phyloP scores from a whole-genome alignment of 2,888 invertebrate genomes.

The Orgyia antiqua region DNA sequence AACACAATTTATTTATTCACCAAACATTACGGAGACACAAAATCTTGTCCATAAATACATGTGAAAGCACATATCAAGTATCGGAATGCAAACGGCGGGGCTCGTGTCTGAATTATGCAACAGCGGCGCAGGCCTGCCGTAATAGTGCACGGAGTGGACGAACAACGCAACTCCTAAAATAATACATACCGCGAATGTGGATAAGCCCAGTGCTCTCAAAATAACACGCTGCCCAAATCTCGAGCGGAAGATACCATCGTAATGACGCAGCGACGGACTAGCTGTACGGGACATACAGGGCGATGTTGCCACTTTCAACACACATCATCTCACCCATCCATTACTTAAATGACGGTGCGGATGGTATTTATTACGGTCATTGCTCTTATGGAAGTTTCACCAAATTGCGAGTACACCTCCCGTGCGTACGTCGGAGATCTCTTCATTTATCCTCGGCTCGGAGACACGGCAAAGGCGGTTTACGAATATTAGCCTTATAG shows the following conservation, averaged over 20 bases:
- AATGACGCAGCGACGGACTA: constrained; percentile 2
- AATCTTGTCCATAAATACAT: constrained; percentile 79
- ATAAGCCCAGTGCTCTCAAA: constrained; percentile 29
- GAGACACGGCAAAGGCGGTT: constrained; percentile 51
- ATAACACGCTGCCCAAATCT: constrained; percentile 40
- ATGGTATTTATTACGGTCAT: constrained; percentile 51
- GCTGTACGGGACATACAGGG: constrained; percentile 4
- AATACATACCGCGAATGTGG: constrained; percentile 42
- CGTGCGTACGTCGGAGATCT: constrained; percentile 34
- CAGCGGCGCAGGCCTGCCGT: constrained; percentile 54
- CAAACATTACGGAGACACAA: constrained; percentile 77
- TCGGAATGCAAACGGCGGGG: constrained; percentile 75
- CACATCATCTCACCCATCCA: constrained; percentile 41
- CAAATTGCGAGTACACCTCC: constrained; percentile 37
- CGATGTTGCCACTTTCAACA: constrained; percentile 7
- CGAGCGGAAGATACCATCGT: constrained; percentile 9
- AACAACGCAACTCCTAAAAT: constrained; percentile 61
- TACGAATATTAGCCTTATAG: constrained; percentile 57
- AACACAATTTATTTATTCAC: constrained; percentile 76
- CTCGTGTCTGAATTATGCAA: constrained; percentile 77
- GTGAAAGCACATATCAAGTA: constrained; percentile 78
- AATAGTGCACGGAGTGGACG: constrained; percentile 62
- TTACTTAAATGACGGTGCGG: constrained; percentile 54
- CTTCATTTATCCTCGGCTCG: constrained; percentile 53
- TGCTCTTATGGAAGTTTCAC: constrained; percentile 45